These are phyloP conservation scores for Xestia c-nigrum DNA, from an alignment of 2,888 invertebrate genomes.

Conservation along the genomic window DNA sequence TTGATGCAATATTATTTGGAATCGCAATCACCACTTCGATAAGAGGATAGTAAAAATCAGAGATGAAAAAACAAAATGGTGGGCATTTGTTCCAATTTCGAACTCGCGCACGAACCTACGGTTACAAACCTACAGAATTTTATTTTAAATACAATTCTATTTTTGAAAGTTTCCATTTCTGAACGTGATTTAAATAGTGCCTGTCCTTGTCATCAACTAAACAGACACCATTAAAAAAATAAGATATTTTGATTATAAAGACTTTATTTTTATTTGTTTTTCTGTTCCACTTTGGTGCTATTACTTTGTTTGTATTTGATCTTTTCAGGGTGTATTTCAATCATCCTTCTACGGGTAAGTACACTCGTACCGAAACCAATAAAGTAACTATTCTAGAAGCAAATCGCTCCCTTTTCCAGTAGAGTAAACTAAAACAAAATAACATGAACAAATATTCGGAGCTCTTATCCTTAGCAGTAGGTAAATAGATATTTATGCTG, in stretches of 20 bases:
- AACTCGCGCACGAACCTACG: background rate
- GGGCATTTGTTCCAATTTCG: background rate
- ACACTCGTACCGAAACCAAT: background rate
- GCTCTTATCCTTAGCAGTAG: slow-evolving; percentile 2
- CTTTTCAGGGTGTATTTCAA: background rate
- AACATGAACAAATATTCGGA: slow-evolving; percentile 7
- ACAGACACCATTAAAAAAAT: background rate
- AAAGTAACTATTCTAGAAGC: background rate
- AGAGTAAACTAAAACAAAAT: slow-evolving; percentile 7
- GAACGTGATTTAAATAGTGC: background rate
- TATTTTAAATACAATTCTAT: background rate
- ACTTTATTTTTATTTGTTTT: background rate
- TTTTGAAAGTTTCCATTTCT: background rate
- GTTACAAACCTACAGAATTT: background rate
- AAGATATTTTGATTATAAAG: background rate
- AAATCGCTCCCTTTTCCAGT: background rate
- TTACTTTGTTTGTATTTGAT: background rate
- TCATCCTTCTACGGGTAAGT: background rate
- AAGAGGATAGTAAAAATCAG: background rate
- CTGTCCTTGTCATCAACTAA: background rate
- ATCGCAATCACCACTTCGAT: background rate
- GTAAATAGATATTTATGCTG: background rate
- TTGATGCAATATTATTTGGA: background rate
- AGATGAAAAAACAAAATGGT: background rate
- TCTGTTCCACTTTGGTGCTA: background rate